These are phyloP conservation scores for Mythimna pallens DNA, from an alignment of 2,888 invertebrate species.

Conservation along the genomic window DNA sequence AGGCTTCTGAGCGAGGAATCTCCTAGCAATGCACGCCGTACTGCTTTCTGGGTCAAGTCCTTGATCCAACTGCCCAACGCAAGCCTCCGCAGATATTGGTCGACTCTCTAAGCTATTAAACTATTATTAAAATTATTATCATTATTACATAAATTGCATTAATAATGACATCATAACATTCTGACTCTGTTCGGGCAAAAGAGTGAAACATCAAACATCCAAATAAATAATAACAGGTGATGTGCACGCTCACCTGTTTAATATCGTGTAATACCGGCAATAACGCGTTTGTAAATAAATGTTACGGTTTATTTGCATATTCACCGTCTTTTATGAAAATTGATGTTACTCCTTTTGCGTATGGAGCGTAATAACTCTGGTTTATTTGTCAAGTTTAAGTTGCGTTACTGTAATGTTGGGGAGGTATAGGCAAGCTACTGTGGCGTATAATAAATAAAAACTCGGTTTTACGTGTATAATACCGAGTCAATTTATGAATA, in stretches of 20 bases:
- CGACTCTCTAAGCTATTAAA: too few relatives aligned
- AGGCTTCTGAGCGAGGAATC: too few relatives aligned
- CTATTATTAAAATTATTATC: not conserved
- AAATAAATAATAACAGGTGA: slow-evolving; percentile 50
- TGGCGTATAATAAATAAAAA: too few relatives aligned
- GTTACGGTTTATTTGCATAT: slow-evolving; percentile 54
- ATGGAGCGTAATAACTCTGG: slow-evolving; percentile 20
- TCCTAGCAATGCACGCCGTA: too few relatives aligned
- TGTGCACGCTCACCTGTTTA: slow-evolving; percentile 19
- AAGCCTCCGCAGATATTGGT: too few relatives aligned
- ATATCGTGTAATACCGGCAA: slow-evolving; percentile 54
- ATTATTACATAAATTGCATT: not conserved
- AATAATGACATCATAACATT: slow-evolving; percentile 12
- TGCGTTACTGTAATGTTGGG: too few relatives aligned
- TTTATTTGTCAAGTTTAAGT: slow-evolving; percentile 24
- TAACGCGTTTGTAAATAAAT: slow-evolving; percentile 56
- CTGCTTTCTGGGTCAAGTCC: too few relatives aligned
- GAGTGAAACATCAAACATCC: slow-evolving; percentile 42
- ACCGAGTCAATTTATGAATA: too few relatives aligned
- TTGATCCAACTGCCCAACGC: too few relatives aligned
- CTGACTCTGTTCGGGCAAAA: not conserved
- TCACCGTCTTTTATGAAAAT: slow-evolving; percentile 55
- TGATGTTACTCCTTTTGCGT: slow-evolving; percentile 41
- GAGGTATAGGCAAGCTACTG: too few relatives aligned
- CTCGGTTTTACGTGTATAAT: too few relatives aligned